Percentiles rank a stretch among this genome's conserved stretches.
phyloP scores from a whole-genome alignment of 2,888 invertebrate species.

The Nineta flava region DNA sequence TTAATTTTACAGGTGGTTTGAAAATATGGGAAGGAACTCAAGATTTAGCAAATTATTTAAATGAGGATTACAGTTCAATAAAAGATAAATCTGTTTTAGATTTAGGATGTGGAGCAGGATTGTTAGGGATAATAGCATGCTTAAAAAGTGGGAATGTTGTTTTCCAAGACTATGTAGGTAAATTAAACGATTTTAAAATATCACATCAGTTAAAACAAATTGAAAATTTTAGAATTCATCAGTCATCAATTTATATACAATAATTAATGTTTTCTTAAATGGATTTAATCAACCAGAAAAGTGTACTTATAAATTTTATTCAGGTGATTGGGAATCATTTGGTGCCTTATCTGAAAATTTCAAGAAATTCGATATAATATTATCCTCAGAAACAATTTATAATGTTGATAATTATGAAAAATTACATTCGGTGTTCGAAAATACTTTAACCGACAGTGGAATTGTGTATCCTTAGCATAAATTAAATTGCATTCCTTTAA shows the following conservation, averaged over 20 bases:
- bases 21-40: conserved; percentile 93
- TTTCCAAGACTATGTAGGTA: conserved; percentile 89
- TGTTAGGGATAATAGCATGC: conserved; percentile 68
- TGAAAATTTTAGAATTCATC: conserved; percentile 58
- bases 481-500: background rate
- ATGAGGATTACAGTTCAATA: conserved; percentile 23
- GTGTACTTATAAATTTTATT: conserved; percentile 38
- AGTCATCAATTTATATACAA: conserved; percentile 63
- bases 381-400: conserved; percentile 90
- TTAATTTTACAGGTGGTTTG: conserved; percentile 54
- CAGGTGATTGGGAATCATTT: conserved; percentile 49
- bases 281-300: conserved; percentile 26
- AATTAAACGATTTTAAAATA: conserved; percentile 1
- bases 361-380: conserved; percentile 61
- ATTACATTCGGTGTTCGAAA: conserved; percentile 49
- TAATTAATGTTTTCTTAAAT: conserved; percentile 65
- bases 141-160: conserved; percentile 52
- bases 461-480: conserved; percentile 37
- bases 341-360: conserved; percentile 21
- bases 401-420: conserved; percentile 65
- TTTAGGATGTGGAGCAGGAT: conserved; percentile 83
- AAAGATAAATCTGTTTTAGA: conserved; percentile 53
- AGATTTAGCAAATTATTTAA: conserved; percentile 57
- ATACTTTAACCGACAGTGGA: conserved; percentile 44
- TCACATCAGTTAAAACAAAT: conserved; percentile 5